phyloP scores from a whole-genome alignment of 2,888 invertebrate species.

The Lasioglossum leucozonium region DNA sequence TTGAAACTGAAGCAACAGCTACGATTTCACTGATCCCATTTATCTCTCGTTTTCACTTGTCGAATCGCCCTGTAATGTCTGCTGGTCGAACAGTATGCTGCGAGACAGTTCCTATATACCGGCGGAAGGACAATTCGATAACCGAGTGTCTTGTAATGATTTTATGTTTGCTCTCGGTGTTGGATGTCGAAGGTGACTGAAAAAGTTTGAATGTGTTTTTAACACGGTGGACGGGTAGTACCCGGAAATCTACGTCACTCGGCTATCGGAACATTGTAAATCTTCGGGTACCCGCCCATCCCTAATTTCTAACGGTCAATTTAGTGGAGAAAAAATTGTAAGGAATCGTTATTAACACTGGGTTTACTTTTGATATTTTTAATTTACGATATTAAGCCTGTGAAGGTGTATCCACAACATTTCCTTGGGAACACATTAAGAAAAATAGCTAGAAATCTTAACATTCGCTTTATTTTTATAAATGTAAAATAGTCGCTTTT shows the following conservation, averaged over 20 bases:
- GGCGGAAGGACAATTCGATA: neutral
- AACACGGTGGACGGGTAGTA: too few species aligned
- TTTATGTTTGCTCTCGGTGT: neutral
- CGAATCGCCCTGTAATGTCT: neutral
- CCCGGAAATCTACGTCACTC: too few species aligned
- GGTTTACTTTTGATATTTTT: neutral
- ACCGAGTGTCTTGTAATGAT: slow-evolving; percentile 1
- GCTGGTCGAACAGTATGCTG: neutral
- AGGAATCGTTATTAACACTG: too few species aligned
- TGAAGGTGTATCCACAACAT: too few species aligned
- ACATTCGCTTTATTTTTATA: too few species aligned
- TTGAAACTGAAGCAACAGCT: neutral
- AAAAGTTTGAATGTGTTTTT: neutral
- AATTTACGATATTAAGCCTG: too few species aligned
- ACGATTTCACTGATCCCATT: neutral
- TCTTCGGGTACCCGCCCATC: too few species aligned
- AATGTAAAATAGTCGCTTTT: neutral
- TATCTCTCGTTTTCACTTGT: neutral
- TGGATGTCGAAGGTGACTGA: neutral
- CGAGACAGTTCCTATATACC: neutral
- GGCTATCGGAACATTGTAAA: too few species aligned
- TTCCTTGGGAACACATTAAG: too few species aligned
- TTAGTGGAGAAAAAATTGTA: too few species aligned
- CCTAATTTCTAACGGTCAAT: too few species aligned
- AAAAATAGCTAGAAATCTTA: too few species aligned